Evolutionary conservation across 2,797 vertebrate species (phyloP).

Genomic region (Cercopithecus neglectus): DNA sequence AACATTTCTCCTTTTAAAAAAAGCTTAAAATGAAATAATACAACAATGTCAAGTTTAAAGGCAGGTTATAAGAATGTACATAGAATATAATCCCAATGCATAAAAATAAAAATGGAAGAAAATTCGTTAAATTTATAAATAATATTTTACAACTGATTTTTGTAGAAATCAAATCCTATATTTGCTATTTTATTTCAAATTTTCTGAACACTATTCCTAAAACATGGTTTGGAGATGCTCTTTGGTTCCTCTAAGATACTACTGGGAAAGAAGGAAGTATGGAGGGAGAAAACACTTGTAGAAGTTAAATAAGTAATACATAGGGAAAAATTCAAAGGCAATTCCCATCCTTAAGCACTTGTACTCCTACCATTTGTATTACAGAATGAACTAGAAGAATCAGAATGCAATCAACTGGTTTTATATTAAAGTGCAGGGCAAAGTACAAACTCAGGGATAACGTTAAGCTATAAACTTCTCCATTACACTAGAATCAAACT

Average conservation of each 20-base stretch:
- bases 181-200: conserved; percentile 7
- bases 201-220: conserved; percentile 29
- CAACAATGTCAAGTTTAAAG: conserved; percentile 20
- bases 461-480: neutral
- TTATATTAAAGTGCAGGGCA: neutral
- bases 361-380: neutral
- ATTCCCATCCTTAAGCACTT: neutral
- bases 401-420: neutral
- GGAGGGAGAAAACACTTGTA: neutral
- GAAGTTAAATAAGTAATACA: neutral
- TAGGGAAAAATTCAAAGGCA: neutral
- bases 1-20: conserved; percentile 20
- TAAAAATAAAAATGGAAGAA: conserved; percentile 38
- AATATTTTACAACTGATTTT: neutral
- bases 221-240: neutral
- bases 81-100: neutral
- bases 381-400: neutral
- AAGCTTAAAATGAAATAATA: neutral
- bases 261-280: neutral
- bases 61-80: neutral
- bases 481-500: neutral
- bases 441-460: neutral
- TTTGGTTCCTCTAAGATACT: neutral
- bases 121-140: neutral
- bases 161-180: neutral